Evolutionary conservation across 2,797 vertebrate genomes (phyloP), one percentile per base, ranked within the genome.

Genomic region (Microcaecilia unicolor): DNA sequence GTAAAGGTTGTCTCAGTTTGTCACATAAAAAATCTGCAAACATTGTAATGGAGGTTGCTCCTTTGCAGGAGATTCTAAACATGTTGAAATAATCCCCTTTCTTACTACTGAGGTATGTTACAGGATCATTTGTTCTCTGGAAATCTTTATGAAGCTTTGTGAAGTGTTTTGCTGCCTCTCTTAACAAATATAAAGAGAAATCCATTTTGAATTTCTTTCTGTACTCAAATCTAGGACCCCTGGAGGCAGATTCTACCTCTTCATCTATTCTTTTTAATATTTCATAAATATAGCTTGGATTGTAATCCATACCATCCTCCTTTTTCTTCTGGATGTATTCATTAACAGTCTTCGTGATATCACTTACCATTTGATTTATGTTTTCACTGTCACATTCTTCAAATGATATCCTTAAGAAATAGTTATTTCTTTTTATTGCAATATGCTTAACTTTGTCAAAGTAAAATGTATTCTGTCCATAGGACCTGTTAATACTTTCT

Each of bases 11-110:
- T 4, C n/a, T 7, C 16, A 34, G 32, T n/a, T 17, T 18, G 11
- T 4, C 20, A 3, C 32, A 34, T 5, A 34, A 9, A 16, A 34
- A 18, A 23, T 6, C 22, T 18, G 32, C 21, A 24, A 34, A 24
- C 12, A 15, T 5, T 34, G 22, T 25, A 11, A 8, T 17, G 2
- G 32, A 34, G 2, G 15, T 18, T 7, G 32, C 32, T 18, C 32
- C 32, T 34, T 18, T 21, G 6, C 14, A 34, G 22, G 32, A 24
- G 17, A 34, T 34, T 4, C 16, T 15, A 12, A 34, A 34, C 16
- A 10, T 16, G 0, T 8, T 57, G 9, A 72, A 68, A 33, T 68
- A 81, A 10, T 74, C 37, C 11, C 52, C 36, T 49, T 48, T 76
- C 41, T 71, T 72, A 17, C 28, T 65, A 7, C 23, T 10, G 18